Percentiles rank a stretch among this genome's conserved stretches.
Evolutionary conservation across 2,888 invertebrate genomes (phyloP).

Genomic region (Andricus curvator): DNA sequence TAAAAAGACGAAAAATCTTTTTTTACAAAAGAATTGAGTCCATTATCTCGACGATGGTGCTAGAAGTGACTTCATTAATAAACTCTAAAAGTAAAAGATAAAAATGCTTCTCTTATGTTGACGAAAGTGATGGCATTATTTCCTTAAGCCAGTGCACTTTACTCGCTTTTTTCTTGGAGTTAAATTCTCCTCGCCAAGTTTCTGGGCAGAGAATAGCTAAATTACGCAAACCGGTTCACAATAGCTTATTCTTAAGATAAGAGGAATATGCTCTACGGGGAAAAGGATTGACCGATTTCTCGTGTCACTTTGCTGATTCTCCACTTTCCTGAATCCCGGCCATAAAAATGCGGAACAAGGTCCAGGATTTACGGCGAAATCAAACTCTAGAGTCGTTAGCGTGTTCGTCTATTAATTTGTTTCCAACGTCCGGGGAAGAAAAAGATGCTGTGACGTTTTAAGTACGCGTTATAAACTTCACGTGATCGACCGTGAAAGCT

Average conservation of each 20-base stretch:
- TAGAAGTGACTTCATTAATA: background rate
- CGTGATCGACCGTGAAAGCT: background rate
- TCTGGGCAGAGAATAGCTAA: conserved; percentile 14
- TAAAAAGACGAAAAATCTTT: background rate
- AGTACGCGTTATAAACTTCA: conserved; percentile 61
- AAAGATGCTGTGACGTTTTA: conserved; percentile 58
- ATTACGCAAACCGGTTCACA: conserved; percentile 22
- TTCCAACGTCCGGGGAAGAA: conserved; percentile 47
- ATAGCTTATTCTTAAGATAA: conserved; percentile 41
- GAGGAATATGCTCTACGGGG: conserved; percentile 51
- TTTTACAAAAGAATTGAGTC: background rate
- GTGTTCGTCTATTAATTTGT: conserved; percentile 67
- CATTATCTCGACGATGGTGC: background rate
- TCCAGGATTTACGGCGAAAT: conserved; percentile 66
- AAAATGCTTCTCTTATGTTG: conserved; percentile 6
- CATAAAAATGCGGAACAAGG: conserved; percentile 66
- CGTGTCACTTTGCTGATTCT: conserved; percentile 54
- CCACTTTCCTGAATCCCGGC: conserved; percentile 56
- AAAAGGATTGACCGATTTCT: conserved; percentile 59
- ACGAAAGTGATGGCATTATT: conserved; percentile 34
- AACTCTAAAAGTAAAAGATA: background rate
- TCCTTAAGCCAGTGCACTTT: background rate
- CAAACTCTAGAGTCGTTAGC: conserved; percentile 68
- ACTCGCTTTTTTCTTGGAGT: background rate
- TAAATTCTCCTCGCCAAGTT: background rate